Evolutionary conservation across 2,888 invertebrate genomes (phyloP).

Genomic region (Apoda limacodes): DNA sequence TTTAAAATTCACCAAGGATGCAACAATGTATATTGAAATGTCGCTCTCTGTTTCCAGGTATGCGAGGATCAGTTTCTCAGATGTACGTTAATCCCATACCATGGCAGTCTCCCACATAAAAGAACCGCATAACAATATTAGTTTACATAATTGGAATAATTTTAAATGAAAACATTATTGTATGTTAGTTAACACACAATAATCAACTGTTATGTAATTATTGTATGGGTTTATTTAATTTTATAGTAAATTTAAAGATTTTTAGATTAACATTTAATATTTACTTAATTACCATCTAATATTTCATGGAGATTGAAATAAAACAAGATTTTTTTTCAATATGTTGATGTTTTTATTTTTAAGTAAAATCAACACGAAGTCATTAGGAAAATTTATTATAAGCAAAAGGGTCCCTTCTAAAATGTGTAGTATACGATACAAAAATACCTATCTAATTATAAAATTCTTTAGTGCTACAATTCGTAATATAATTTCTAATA

Average conservation of each 20-base stretch:
- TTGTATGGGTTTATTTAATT: conserved; percentile 23
- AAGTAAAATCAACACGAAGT: neutral
- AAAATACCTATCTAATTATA: too few species aligned
- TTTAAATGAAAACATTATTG: too few species aligned
- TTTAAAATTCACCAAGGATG: too few species aligned
- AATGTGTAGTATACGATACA: neutral
- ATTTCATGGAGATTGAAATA: too few species aligned
- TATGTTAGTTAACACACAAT: too few species aligned
- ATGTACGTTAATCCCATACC: conserved; percentile 76
- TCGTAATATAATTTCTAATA: too few species aligned
- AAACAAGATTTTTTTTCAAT: too few species aligned
- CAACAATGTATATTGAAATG: too few species aligned
- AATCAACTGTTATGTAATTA: neutral
- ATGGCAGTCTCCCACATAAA: conserved; percentile 65
- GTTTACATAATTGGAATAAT: conserved; percentile 2
- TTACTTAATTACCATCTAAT: too few species aligned
- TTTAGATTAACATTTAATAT: conserved; percentile 35
- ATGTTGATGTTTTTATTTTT: too few species aligned
- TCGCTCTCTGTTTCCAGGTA: conserved; percentile 69
- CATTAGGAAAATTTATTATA: neutral
- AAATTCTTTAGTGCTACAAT: too few species aligned
- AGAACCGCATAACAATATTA: neutral
- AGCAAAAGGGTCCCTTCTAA: neutral
- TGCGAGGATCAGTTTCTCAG: conserved; percentile 73
- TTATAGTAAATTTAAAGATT: conserved; percentile 40